These are phyloP conservation scores for Drosophila cognata DNA, from an alignment of 2,888 invertebrate genomes.

Conservation along the genomic window DNA sequence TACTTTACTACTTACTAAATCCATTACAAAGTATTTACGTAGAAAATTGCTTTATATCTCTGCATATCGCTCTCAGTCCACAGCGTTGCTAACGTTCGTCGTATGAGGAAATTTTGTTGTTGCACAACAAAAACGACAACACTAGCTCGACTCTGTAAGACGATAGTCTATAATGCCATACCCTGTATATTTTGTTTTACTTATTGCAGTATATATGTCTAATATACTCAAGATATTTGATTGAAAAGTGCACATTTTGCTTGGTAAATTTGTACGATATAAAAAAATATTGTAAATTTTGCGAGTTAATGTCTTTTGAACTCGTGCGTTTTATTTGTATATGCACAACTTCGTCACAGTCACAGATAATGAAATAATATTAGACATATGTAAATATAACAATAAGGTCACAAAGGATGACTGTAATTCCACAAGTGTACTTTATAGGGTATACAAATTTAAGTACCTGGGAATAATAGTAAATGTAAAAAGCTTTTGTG, in stretches of 20 bases:
- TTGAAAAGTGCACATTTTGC: background rate
- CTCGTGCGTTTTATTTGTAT: background rate
- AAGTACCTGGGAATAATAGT: constrained; percentile 80
- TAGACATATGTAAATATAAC: background rate
- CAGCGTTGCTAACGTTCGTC: constrained; percentile 51
- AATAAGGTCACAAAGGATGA: background rate
- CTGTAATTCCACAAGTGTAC: background rate
- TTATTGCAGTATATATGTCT: background rate
- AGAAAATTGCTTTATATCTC: constrained; percentile 80
- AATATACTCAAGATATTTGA: background rate
- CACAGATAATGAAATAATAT: background rate
- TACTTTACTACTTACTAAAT: constrained; percentile 81
- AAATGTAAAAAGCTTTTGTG: constrained; percentile 71
- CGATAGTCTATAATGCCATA: constrained; percentile 3
- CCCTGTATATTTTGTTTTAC: background rate
- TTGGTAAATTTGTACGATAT: background rate
- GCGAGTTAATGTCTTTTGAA: background rate
- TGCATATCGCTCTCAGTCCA: constrained; percentile 71
- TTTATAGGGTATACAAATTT: constrained; percentile 56
- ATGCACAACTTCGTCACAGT: too few relatives aligned
- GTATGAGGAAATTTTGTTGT: constrained; percentile 41
- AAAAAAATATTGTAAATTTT: background rate
- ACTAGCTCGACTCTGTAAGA: background rate
- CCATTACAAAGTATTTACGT: constrained; percentile 81
- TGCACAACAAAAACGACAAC: constrained; percentile 32